Percentiles rank a stretch among this genome's conserved stretches.
These are phyloP conservation scores for Rhagonycha lutea DNA, from an alignment of 2,888 invertebrate genomes.

Conservation along the genomic window DNA sequence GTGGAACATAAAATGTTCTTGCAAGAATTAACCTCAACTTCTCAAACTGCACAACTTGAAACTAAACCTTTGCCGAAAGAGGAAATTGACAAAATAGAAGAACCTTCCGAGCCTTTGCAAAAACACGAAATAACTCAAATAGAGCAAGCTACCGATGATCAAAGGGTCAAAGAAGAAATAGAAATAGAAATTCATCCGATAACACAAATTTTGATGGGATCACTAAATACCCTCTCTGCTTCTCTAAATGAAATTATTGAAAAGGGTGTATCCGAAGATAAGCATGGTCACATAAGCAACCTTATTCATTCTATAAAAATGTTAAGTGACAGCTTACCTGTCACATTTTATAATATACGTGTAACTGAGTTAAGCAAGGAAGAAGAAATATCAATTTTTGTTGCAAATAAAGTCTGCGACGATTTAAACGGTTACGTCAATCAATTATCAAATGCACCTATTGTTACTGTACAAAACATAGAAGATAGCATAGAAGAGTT, in stretches of 20 bases:
- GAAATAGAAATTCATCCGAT: constrained; percentile 22
- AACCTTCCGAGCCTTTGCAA: neutral
- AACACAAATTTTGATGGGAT: constrained; percentile 9
- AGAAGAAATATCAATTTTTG: constrained; percentile 22
- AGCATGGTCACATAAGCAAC: neutral
- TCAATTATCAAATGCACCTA: constrained; percentile 6
- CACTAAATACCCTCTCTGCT: neutral
- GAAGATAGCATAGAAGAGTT: constrained; percentile 27
- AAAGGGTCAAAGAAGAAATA: neutral
- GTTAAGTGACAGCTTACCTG: constrained; percentile 13
- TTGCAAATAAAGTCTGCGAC: constrained; percentile 23
- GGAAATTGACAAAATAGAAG: neutral
- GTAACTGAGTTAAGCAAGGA: constrained; percentile 7
- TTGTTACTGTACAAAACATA: constrained; percentile 20
- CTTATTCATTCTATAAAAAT: neutral
- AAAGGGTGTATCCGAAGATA: constrained; percentile 12
- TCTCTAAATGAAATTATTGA: constrained; percentile 2
- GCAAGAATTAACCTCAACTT: neutral
- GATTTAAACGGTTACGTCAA: constrained; percentile 14
- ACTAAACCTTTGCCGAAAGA: neutral
- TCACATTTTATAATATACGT: constrained; percentile 13
- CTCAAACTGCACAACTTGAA: neutral
- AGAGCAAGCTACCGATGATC: neutral
- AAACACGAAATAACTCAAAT: neutral
- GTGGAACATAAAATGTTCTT: neutral